Base-by-base conservation (phyloP, 2,888 invertebrate genomes). In the Orthosia gracilis region DNA sequence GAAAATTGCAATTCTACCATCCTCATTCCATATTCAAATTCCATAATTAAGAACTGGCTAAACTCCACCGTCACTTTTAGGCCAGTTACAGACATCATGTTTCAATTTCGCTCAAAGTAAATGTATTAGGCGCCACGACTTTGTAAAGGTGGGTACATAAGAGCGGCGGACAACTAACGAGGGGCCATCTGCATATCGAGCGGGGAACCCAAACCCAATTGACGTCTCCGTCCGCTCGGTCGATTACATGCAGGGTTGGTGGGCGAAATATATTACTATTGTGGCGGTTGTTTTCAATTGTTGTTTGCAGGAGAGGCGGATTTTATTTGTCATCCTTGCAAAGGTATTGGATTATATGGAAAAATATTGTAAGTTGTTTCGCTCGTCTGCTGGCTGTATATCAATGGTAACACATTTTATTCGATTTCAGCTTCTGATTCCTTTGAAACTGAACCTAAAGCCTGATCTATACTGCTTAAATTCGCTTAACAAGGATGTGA, bases 161-260 rank as follows among this genome's bases (percentile, higher is more conserved):
- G 83, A 85, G 86, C 76, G 82, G 85, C 76, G 82, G 85, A 78
- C 86, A 77, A 77, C 88, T 91, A 91, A 91, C 91, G 90, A 91
- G 91, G 76, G 82, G 83, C 84, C 87, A 91, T 91, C 89, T 91
- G 90, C 91, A 91, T 91, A 91, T 90, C 88, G 89, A 90, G 84
- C 86, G 85, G 76, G 72, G 78, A 80, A 76, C 85, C 78, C 82
- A 86, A 89, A 88, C 87, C 85, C 88, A 88, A 91, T 91, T 89
- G 89, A 82, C 77, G 81, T 78, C 74, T 82, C 75, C 83, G 74
- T 79, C 69, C 82, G 74, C 80, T 78, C 71, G 73, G 71, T 76
- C 80, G 78, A 79, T 82, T 85, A 82, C 73, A 77, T 69, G 57
- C 76, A 76, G 76, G 83, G 83, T 59, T 82, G 79, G 31, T 52